Base-by-base conservation (phyloP, 2,797 vertebrate species). In the Cottoperca gobio region DNA sequence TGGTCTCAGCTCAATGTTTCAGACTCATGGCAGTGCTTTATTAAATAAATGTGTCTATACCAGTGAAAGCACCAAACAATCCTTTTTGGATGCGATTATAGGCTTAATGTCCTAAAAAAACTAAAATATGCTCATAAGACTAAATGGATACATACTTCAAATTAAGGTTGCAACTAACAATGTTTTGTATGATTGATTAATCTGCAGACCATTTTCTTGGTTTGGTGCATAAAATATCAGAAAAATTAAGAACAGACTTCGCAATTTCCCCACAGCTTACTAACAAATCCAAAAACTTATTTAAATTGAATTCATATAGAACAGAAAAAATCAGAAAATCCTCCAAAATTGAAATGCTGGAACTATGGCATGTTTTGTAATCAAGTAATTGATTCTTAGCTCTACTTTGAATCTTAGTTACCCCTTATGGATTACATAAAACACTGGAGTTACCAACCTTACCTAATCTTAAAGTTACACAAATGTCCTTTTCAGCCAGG, bases 21-120 rank as follows among this genome's bases (percentile, higher is more conserved):
- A 79, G 55, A 70, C 17, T 12, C 61, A 53, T 53, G 21, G 17
- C 10, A 46, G 2, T 37, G 23, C n/a, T n/a, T n/a, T n/a, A n/a
- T n/a, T n/a, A n/a, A n/a, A n/a, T n/a, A n/a, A n/a, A n/a, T n/a
- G n/a, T n/a, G n/a, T n/a, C n/a, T n/a, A n/a, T n/a, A n/a, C n/a
- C 10, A 46, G 2, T 37, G 23, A 21, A 69, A 11, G 49, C 26
- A 24, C 9, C 14, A 78, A 60, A 67, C n/a, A 67, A 46, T 62
- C 0, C 49, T 66, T 72, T 67, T 55, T 52, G n/a, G 35, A 11
- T 52, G 70, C 57, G 9, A 67, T 52, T 64, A 82, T 10, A 69
- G 42, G 42, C 49, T 72, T 75, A 73, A 82, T 69, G 66, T 81
- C 62, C 67, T 60, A 86, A 82, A 76, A 74, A 37, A n/a, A n/a